These are phyloP conservation scores for Anorthoa munda DNA, from an alignment of 2,888 invertebrate genomes.

Conservation along the genomic window DNA sequence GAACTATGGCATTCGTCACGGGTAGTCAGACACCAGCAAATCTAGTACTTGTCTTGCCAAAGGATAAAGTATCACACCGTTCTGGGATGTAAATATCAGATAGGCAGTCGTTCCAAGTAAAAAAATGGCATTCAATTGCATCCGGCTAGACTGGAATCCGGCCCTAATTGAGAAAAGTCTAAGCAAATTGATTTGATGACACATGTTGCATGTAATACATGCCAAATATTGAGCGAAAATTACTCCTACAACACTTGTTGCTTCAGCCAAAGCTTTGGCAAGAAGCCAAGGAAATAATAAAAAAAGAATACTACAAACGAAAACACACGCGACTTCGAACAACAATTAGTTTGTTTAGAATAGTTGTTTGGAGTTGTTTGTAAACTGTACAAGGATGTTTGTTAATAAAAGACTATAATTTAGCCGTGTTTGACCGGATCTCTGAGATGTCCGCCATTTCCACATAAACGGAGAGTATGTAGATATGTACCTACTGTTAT, in stretches of 20 bases:
- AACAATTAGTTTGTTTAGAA: conserved; percentile 39
- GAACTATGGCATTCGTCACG: no score
- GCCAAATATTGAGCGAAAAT: background rate
- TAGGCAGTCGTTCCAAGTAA: no score
- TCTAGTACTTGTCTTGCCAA: no score
- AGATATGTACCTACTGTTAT: no score
- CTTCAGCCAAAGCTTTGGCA: conserved; percentile 22
- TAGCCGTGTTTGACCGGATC: conserved; percentile 2
- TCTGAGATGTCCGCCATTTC: background rate
- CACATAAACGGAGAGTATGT: background rate
- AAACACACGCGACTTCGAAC: conserved; percentile 16
- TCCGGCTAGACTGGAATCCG: no score
- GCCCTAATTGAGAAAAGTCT: no score
- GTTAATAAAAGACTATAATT: background rate
- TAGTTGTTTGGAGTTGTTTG: conserved; percentile 24
- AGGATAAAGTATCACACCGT: no score
- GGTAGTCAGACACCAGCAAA: no score
- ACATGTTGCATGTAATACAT: background rate
- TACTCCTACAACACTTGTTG: background rate
- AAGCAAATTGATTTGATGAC: background rate
- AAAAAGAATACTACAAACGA: conserved; percentile 23
- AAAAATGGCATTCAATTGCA: no score
- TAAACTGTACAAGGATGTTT: conserved; percentile 28
- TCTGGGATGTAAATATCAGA: no score
- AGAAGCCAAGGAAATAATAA: conserved; percentile 24